Evolutionary conservation across 2,113 vertebrate species (phyloP).

Genomic region (Aptenodytes patagonicus): DNA sequence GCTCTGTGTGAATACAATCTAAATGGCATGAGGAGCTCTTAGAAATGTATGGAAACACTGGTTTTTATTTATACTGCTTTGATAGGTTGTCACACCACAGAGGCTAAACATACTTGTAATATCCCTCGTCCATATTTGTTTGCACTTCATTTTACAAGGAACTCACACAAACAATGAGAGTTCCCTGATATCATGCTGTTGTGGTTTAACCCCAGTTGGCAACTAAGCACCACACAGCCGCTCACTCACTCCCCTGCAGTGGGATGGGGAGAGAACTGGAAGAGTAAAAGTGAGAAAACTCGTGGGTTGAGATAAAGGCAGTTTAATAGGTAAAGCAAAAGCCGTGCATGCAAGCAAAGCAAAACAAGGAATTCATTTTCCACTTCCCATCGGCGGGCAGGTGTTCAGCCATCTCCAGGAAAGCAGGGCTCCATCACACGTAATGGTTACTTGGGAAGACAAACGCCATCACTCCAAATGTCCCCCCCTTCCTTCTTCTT

Average conservation of each 20-base stretch:
- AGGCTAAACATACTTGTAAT: not conserved
- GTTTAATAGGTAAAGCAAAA: not conserved
- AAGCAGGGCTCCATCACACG: rapidly evolving
- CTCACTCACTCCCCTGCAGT: rapidly evolving
- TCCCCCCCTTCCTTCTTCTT: not conserved
- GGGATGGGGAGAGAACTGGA: not conserved
- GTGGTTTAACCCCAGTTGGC: rapidly evolving
- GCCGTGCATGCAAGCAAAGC: rapidly evolving
- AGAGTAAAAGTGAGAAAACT: not conserved
- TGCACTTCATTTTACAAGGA: not conserved
- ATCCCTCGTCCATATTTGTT: not conserved
- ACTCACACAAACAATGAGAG: not conserved
- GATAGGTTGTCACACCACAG: not conserved
- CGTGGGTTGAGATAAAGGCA: not conserved
- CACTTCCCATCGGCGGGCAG: not conserved
- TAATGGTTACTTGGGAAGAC: not conserved
- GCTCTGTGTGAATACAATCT: not conserved
- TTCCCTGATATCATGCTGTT: not conserved
- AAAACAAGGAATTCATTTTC: not conserved
- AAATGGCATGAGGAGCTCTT: not conserved
- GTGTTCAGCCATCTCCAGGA: not conserved
- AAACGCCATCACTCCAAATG: rapidly evolving
- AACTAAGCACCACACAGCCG: not conserved
- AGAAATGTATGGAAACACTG: not conserved
- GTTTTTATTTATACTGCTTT: not conserved